These are phyloP conservation scores for Hypsibius dujardini DNA, from an alignment of 1,140 invertebrate species.

Conservation along the genomic window DNA sequence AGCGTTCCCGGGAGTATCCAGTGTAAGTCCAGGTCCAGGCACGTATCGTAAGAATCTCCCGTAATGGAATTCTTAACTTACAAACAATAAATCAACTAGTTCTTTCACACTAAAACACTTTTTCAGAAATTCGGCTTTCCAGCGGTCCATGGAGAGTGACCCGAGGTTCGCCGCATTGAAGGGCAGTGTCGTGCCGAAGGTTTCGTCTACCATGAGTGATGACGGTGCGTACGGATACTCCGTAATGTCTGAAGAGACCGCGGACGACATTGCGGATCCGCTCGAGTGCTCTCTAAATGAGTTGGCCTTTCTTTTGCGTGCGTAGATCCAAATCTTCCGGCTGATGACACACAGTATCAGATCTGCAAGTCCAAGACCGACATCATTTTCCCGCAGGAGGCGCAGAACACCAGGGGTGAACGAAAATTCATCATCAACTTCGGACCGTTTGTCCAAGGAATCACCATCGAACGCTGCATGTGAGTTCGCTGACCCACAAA, in stretches of 20 bases:
- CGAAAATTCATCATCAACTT: slow-evolving; percentile 9
- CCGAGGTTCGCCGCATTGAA: neutral
- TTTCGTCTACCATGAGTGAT: neutral
- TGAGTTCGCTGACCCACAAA: neutral
- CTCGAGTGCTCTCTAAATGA: neutral
- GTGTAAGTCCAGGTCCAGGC: neutral
- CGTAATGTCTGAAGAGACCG: neutral
- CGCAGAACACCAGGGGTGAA: neutral
- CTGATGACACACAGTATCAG: neutral
- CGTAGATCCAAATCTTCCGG: neutral
- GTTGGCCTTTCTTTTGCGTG: neutral
- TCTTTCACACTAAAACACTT: neutral
- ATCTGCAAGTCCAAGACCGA: neutral
- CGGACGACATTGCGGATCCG: neutral
- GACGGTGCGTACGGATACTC: neutral
- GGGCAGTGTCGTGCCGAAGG: neutral
- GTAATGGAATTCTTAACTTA: no score
- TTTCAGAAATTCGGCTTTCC: neutral
- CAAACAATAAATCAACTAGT: no score
- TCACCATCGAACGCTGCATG: neutral
- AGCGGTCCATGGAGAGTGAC: neutral
- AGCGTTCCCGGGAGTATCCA: neutral
- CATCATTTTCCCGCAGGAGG: slow-evolving; percentile 9
- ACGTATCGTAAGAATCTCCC: no score
- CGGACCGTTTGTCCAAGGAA: neutral